Evolutionary conservation across 1,140 invertebrate species (phyloP).

Genomic region (Hyles vespertilio): DNA sequence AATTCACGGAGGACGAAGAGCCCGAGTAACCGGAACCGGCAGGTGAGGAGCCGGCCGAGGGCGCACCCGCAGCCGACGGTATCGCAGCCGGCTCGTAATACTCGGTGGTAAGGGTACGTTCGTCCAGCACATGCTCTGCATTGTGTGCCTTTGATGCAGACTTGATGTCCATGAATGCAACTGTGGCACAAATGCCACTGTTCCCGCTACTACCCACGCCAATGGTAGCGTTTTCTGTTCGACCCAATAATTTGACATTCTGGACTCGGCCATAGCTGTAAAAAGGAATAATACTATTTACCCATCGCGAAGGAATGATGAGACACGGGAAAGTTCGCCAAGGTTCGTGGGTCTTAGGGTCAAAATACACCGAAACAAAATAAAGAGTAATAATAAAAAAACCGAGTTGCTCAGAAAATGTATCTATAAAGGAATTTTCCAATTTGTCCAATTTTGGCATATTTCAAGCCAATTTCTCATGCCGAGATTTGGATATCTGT

Average conservation of each 20-base stretch:
- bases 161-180: constrained; percentile 98
- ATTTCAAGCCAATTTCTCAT: too few relatives aligned
- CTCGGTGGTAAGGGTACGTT: constrained; percentile 90
- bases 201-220: constrained; percentile 64
- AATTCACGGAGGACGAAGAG: constrained; percentile 79
- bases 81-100: constrained; percentile 93
- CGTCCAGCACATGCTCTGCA: constrained; percentile 91
- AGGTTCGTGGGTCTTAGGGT: neutral
- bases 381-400: too few relatives aligned
- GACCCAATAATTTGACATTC: constrained; percentile 92
- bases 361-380: too few relatives aligned
- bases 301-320: constrained; percentile 1
- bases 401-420: too few relatives aligned
- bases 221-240: constrained; percentile 77
- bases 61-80: constrained; percentile 76
- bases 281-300: constrained; percentile 34
- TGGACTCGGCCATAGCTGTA: constrained; percentile 96
- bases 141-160: constrained; percentile 95
- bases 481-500: too few relatives aligned
- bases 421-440: too few relatives aligned
- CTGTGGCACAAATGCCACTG: constrained; percentile 86
- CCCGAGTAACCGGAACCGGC: constrained; percentile 77
- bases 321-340: neutral
- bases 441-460: too few relatives aligned
- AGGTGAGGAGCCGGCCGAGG: constrained; percentile 75